Base-by-base conservation (phyloP, 2,797 vertebrate species). In the Dryobates pubescens region DNA sequence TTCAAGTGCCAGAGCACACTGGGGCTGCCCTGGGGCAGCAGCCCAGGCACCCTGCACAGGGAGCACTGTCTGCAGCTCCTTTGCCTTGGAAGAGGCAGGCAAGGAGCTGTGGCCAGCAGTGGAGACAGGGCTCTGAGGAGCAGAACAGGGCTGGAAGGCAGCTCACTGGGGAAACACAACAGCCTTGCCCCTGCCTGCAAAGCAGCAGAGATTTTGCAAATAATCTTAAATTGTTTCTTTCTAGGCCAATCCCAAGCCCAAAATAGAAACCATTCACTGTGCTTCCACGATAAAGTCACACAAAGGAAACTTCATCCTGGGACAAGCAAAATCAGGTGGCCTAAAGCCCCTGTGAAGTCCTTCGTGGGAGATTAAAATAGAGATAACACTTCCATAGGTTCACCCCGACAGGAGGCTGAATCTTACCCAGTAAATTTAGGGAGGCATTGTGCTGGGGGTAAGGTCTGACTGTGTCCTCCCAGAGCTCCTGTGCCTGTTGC, bases 261-360 rank as follows among this genome's bases (percentile, higher is more conserved):
- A 82, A 90, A 62, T 43, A 84, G 59, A 81, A 75, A 38, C 26
- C 29, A 0, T 4, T 58, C 58, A 9, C 22, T 51, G 2, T 56
- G 11, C 71, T 90, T 92, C 72, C 53, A 24, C 8, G 23, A 41
- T 73, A 53, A 71, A 92, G 59, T 49, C 2, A 0, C 32, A 78
- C 34, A 85, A 75, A 77, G 0, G 0, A 34, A 81, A 53, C 53
- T 71, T 59, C 29, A 14, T 58, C 43, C 71, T n/a, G 72, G 51
- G 32, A n/a, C 82, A 90, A 90, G 72, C 34, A 63, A 71, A 80
- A 87, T 80, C 65, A 26, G 22, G 62, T 83, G 76, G 80, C 36
- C n/a, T 82, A 53, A 91, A 88, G 45, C 17, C 53, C 7, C 10
- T 3, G 0, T 51, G 34, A 82, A 86, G 10, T 59, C 54, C 26